Conservation (phyloP, 2,797 vertebrate species). For the Lagorchestes hirsutus region DNA sequence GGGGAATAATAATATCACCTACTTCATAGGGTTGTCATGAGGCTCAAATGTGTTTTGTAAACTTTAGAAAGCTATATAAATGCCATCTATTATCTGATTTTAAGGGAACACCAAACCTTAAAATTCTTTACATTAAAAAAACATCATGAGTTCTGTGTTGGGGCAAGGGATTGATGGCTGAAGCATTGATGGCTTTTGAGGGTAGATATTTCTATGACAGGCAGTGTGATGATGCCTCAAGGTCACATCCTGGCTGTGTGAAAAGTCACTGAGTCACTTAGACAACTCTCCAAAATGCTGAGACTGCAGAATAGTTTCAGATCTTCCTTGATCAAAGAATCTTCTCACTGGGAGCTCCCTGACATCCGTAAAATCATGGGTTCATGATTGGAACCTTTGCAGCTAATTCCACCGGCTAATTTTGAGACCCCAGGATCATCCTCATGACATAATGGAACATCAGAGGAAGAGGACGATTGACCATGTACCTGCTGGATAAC, state of each 20-base stretch:
- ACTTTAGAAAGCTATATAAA: neutral
- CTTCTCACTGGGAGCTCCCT: neutral
- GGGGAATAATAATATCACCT: neutral
- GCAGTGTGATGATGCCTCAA: neutral
- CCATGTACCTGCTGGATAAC: neutral
- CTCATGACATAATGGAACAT: neutral
- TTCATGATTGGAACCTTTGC: neutral
- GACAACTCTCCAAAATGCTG: neutral
- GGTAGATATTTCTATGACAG: neutral
- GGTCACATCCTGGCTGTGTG: neutral
- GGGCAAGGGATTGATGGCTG: neutral
- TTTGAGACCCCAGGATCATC: neutral
- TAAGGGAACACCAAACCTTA: neutral
- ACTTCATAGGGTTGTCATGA: neutral
- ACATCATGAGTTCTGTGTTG: neutral
- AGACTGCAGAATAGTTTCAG: neutral
- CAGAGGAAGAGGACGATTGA: neutral
- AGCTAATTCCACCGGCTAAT: neutral
- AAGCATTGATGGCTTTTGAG: neutral
- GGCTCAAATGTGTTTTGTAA: neutral
- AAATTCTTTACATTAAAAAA: neutral
- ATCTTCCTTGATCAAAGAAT: neutral
- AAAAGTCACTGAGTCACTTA: neutral
- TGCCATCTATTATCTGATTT: neutral
- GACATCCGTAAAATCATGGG: neutral